Evolutionary conservation across 2,113 vertebrate species (phyloP), one percentile per base, ranked within the genome.

Genomic region (Vulpes lagopus): DNA sequence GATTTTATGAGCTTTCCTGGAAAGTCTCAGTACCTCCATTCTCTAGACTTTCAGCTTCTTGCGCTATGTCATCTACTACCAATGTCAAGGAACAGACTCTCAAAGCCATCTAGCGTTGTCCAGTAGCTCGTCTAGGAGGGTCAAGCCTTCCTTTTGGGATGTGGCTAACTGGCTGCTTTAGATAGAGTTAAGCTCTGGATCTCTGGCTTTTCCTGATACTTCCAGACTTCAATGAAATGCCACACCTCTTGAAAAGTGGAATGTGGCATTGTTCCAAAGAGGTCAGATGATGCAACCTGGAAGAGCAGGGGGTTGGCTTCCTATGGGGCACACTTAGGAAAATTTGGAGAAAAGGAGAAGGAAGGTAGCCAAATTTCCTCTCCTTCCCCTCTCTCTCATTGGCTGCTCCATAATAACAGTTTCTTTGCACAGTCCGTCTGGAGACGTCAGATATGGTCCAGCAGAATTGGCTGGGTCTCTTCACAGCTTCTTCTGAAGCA

Each of bases 371-470:
- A 3, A 43, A 19, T 51, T 22, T n/a, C 53, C 19, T 49, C 5
- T 27, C 62, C 5, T 10, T 49, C 20, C 10, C 5, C 25, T 62
- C 7, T 73, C 17, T 35, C 35, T 11, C 1, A 2, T 1, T 11
- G 43, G 35, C 38, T 19, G 2, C 10, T 49, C 6, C 64, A 67
- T 22, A 1, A 3, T 15, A 2, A 2, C 17, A 8, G 6, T 32
- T 73, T 60, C 59, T 86, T n/a, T 60, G 25, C 38, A 35, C 22
- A 25, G 25, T 27, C 20, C 53, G 17, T 38, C 19, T 32, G 83
- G 51, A 57, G 43, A 17, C 5, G 1, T 7, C 53, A 22, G 30
- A 12, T 1, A n/a, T 5, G 12, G n/a, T 12, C 16, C 59, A 25
- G 35, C 9, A 78, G 65, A 69, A 11, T 8, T 82, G 74, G 43